Percentiles rank a stretch among this genome's conserved stretches.
Evolutionary conservation across 1,140 invertebrate species (phyloP).

Genomic region (Rhyzopertha dominica): DNA sequence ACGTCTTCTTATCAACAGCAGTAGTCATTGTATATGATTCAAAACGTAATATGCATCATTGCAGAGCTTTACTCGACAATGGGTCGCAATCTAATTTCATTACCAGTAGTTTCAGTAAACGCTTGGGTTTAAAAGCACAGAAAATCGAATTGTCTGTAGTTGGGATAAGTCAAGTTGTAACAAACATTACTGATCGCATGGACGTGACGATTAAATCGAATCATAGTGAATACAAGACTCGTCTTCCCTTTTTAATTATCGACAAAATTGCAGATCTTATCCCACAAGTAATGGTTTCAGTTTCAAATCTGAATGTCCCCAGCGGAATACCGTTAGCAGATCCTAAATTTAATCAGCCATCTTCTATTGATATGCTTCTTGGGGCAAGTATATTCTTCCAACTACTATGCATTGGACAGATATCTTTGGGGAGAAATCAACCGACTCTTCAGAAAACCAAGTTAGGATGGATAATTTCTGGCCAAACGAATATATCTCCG

Average conservation of each 20-base stretch:
- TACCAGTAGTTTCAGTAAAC: background rate
- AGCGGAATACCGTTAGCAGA: constrained; percentile 29
- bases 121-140: constrained; percentile 6
- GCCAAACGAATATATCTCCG: too few relatives aligned
- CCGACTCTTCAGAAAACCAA: constrained; percentile 33
- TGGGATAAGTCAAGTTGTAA: constrained; percentile 11
- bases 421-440: constrained; percentile 22
- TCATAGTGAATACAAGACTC: constrained; percentile 7
- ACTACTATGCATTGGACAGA: constrained; percentile 25
- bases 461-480: constrained; percentile 30
- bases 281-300: constrained; percentile 9
- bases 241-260: constrained; percentile 11
- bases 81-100: constrained; percentile 18
- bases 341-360: constrained; percentile 24
- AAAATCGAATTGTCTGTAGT: constrained; percentile 10
- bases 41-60: constrained; percentile 1
- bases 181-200: constrained; percentile 1
- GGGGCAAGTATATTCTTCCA: constrained; percentile 31
- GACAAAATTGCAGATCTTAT: constrained; percentile 2
- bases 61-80: constrained; percentile 5
- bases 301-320: constrained; percentile 22
- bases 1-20: constrained; percentile 13
- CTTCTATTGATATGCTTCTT: constrained; percentile 29
- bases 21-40: constrained; percentile 3
- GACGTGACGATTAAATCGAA: constrained; percentile 6